Evolutionary conservation across 2,113 vertebrate species (phyloP).

Genomic region (Bufo gargarizans): DNA sequence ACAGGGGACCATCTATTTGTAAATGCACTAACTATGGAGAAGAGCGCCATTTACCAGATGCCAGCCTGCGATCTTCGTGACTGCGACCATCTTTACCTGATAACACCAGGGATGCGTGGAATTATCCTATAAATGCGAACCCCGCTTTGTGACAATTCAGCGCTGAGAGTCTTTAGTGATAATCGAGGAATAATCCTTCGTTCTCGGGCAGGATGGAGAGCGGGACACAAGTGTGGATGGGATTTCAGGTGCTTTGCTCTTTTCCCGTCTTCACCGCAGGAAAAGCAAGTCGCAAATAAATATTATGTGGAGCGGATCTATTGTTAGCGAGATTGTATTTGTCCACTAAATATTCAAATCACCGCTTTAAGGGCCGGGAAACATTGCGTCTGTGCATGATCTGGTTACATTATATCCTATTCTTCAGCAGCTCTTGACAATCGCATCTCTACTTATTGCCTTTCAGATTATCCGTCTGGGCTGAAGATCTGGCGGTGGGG

Average conservation of each 20-base stretch:
- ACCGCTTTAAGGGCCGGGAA: conserved; percentile 40
- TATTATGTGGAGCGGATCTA: conserved; percentile 11
- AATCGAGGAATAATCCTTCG: conserved; percentile 1
- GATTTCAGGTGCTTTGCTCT: conserved; percentile 33
- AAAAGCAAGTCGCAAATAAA: conserved; percentile 22
- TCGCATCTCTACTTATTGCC: conserved; percentile 48
- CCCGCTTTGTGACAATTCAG: conserved; percentile 1
- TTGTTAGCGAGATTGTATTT: conserved; percentile 49
- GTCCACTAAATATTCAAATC: conserved; percentile 54
- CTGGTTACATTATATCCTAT: conserved; percentile 43
- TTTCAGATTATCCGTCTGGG: conserved; percentile 51
- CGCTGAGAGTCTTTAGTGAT: conserved; percentile 17
- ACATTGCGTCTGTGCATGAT: conserved; percentile 47
- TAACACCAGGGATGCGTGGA: not conserved
- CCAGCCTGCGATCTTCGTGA: not conserved
- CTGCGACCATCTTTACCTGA: not conserved
- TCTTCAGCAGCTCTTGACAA: conserved; percentile 46
- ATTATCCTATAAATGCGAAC: conserved; percentile 5
- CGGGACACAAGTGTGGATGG: conserved; percentile 19
- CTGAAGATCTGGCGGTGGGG: conserved; percentile 16
- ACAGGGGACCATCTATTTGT: not conserved
- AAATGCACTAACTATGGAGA: not conserved
- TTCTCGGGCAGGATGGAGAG: conserved; percentile 16
- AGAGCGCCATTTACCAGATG: not conserved
- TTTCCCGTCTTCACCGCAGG: conserved; percentile 5